Percentiles rank a stretch among this genome's conserved stretches.
phyloP scores from a whole-genome alignment of 2,113 vertebrate genomes.

The Zosterops borbonicus region DNA sequence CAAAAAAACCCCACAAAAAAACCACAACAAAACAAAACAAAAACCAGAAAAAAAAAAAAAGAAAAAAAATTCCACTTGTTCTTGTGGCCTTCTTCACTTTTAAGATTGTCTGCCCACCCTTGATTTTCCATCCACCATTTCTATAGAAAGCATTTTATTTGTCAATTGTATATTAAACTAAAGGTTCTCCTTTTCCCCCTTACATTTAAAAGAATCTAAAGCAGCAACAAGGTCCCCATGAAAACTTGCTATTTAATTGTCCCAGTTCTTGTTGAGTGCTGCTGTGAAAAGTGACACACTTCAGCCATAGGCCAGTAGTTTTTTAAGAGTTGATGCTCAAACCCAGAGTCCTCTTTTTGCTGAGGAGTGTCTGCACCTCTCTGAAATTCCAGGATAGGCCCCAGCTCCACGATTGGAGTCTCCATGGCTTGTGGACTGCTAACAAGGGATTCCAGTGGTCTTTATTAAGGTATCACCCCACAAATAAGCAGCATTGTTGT shows the following conservation, averaged over 20 bases:
- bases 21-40: neutral
- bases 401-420: neutral
- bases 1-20: neutral
- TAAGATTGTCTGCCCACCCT: constrained; percentile 75
- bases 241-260: constrained; percentile 85
- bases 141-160: constrained; percentile 65
- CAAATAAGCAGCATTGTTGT: constrained; percentile 1
- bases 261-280: constrained; percentile 85
- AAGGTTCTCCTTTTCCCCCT: constrained; percentile 72
- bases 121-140: constrained; percentile 68
- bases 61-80: constrained; percentile 69
- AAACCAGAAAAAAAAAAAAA: neutral
- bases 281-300: constrained; percentile 85
- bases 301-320: constrained; percentile 85
- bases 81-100: constrained; percentile 85
- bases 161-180: constrained; percentile 60
- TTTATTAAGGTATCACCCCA: constrained; percentile 79
- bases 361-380: constrained; percentile 8
- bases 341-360: constrained; percentile 29
- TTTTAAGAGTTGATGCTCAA: constrained; percentile 42
- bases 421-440: constrained; percentile 1
- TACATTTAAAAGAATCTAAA: constrained; percentile 83
- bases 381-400: neutral
- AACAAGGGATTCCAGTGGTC: neutral
- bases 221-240: constrained; percentile 86